phyloP scores from a whole-genome alignment of 2,888 invertebrate species.

The Sclerodermus sp. region DNA sequence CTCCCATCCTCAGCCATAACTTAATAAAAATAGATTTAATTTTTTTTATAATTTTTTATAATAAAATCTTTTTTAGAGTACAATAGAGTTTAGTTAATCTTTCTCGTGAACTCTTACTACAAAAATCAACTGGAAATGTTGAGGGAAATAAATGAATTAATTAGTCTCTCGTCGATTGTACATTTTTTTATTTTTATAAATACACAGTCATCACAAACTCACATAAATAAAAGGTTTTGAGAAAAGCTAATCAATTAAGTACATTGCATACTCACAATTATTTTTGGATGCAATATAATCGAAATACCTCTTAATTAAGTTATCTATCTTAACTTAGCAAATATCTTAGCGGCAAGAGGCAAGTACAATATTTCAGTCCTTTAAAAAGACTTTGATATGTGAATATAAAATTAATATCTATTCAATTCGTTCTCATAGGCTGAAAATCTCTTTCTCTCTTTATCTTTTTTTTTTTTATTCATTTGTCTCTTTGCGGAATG shows the following conservation, averaged over 20 bases:
- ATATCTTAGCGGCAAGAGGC: conserved; percentile 13
- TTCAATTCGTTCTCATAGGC: not conserved
- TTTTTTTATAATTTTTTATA: too few relatives aligned
- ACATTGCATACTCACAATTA: conserved; percentile 17
- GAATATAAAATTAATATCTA: conserved; percentile 4
- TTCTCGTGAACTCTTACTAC: too few relatives aligned
- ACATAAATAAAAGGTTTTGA: conserved; percentile 37
- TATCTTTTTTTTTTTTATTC: not conserved
- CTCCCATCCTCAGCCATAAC: too few relatives aligned
- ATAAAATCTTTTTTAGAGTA: too few relatives aligned
- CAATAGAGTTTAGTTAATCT: too few relatives aligned
- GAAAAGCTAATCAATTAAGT: conserved; percentile 21
- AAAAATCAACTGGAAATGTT: too few relatives aligned
- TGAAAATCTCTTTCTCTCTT: not conserved
- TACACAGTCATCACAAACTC: conserved; percentile 37
- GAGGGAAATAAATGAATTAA: too few relatives aligned
- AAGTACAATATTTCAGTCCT: conserved; percentile 8
- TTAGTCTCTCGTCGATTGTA: too few relatives aligned
- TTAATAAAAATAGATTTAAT: too few relatives aligned
- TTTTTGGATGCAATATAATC: conserved; percentile 7
- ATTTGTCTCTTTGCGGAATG: too few relatives aligned
- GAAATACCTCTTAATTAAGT: conserved; percentile 4
- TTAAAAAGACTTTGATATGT: conserved; percentile 22
- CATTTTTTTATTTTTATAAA: conserved; percentile 27
- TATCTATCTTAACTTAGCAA: conserved; percentile 14